Evolutionary conservation across 2,888 invertebrate species (phyloP), one percentile per base, ranked within the genome.

Genomic region (Epirrhoe tristata): DNA sequence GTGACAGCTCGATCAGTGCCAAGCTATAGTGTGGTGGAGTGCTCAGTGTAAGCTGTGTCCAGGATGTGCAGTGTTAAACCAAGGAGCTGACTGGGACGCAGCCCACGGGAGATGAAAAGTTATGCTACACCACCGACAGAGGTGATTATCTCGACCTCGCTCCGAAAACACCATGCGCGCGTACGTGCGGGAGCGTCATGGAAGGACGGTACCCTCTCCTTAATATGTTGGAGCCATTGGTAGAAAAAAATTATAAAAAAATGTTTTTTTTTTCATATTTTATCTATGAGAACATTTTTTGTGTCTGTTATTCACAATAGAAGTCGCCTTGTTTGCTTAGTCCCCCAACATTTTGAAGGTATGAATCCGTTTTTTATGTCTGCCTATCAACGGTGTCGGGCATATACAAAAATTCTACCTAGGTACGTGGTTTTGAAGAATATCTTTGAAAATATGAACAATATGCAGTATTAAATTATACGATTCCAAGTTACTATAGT

Each of bases 61-160:
- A 87, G 90, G 90, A 91, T 91, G 85, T 85, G 84, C 82, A 83
- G 86, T 85, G 85, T 77, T 72, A 78, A 82, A 77, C 80, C 81
- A 77, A 83, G 86, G 85, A 93, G 93, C 91, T 93, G 91, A 91
- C 92, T 89, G 84, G 77, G 82, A 80, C 67, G 58, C 51, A 81
- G 87, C 83, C 79, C 78, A 81, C 82, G 82, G 85, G 87, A 85
- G 88, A 91, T 91, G 92, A 87, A 78, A 88, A 91, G 91, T 91
- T 82, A 91, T 91, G 91, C 88, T 93, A 87, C 93, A 89, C 84
- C 91, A 91, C 83, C 91, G 90, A 89, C 85, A 90, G 93, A 94
- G 94, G 94, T 93, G 93, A 93, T 89, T 93, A 93, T 92, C 90
- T 87, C 86, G 86, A 83, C 84, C 85, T 87, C 86, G 89, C 86